Base-by-base conservation (phyloP, 2,113 vertebrate species). In the Agapornis roseicollis region DNA sequence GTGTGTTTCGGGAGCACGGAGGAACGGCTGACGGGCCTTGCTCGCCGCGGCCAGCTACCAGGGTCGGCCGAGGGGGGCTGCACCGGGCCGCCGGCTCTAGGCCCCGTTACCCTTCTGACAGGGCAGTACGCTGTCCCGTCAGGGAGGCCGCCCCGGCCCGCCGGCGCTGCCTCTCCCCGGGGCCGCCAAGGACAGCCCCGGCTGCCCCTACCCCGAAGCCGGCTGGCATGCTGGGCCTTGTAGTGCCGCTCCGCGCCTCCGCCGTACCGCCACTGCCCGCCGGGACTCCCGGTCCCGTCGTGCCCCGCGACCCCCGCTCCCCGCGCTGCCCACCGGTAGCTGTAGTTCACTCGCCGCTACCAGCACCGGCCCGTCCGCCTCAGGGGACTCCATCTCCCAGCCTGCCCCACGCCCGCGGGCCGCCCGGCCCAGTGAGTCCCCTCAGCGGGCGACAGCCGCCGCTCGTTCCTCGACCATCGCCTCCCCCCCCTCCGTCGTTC, bases 181-280 rank as follows among this genome's bases (percentile, higher is more conserved):
- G 10, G 31, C 47, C 49, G 44, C 80, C 78, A 82, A 91, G 81
- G 93, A 29, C 92, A 63, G 82, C 41, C 31, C 24, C 3, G 23
- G 33, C 61, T 6, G 42, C 16, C 37, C 46, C 24, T 8, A 5
- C 4, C 69, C 52, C 44, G 41, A 9, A 49, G 33, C 29, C 49
- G 20, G 39, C 46, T 69, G 28, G 71, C 85, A 53, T 28, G 49
- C 71, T 42, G 94, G 96, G 85, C 24, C 18, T 27, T 22, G 96
- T 95, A 95, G 96, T 96, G 60, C 80, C 27, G 12, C 7, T 33
- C 7, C 13, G 24, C 22, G 17, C 2, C 35, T 3, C 11, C 17
- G 2, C 76, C 53, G 1, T 18, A 22, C 9, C 4, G 1, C 4
- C 4, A 16, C 14, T 7, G 17, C 11, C 7, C 3, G 1, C 1